phyloP scores from a whole-genome alignment of 2,797 vertebrate species.

The Hippocampus kuda region DNA sequence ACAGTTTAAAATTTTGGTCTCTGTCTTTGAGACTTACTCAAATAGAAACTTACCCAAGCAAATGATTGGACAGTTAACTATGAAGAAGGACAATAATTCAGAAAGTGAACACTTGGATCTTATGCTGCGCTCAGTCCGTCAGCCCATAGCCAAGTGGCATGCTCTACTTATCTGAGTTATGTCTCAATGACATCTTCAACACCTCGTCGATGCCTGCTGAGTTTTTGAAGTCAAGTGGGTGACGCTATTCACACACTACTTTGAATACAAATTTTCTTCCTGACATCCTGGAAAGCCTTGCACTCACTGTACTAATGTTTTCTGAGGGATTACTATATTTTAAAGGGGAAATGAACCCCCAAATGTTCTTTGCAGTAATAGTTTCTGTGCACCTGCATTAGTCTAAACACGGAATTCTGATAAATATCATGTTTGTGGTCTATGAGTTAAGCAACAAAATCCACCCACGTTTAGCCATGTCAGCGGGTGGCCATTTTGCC shows the following conservation, averaged over 20 bases:
- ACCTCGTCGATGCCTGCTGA: background rate
- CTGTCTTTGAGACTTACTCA: conserved; percentile 53
- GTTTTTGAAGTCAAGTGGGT: background rate
- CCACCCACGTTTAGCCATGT: too few species aligned
- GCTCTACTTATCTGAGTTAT: conserved; percentile 47
- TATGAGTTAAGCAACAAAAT: too few species aligned
- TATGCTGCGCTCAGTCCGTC: conserved; percentile 69
- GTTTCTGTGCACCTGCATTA: too few species aligned
- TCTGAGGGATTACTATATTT: background rate
- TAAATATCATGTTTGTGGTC: too few species aligned
- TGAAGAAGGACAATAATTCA: conserved; percentile 51
- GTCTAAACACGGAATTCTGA: too few species aligned
- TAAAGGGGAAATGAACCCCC: background rate
- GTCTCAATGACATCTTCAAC: background rate
- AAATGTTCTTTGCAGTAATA: too few species aligned
- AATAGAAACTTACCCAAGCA: conserved; percentile 45
- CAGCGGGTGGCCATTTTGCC: too few species aligned
- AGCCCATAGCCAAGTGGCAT: conserved; percentile 66
- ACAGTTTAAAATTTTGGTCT: conserved; percentile 58
- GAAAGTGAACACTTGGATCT: conserved; percentile 65
- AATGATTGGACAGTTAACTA: conserved; percentile 60
- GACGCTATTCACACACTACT: background rate
- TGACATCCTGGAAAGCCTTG: background rate
- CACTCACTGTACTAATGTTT: too few species aligned
- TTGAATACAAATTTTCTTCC: background rate